phyloP scores from a whole-genome alignment of 2,888 invertebrate species.

The Conus canariensis region DNA sequence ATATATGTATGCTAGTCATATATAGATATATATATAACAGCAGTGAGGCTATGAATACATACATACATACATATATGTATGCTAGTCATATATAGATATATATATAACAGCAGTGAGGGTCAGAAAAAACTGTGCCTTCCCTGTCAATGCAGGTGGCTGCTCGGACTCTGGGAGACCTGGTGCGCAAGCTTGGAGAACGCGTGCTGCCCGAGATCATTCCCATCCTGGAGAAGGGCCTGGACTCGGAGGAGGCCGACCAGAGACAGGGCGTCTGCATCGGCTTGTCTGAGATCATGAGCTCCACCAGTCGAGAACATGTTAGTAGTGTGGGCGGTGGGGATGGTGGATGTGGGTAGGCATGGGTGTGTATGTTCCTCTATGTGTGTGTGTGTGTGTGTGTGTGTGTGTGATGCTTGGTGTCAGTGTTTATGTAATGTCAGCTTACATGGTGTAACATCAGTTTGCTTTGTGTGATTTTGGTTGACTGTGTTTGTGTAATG shows the following conservation, averaged over 20 bases:
- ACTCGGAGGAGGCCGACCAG: constrained; percentile 94
- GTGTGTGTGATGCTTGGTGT: not conserved
- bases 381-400: not conserved
- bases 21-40: no score
- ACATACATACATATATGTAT: no score
- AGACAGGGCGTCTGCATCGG: constrained; percentile 99
- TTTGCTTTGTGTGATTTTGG: no score
- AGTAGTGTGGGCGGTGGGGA: constrained; percentile 51
- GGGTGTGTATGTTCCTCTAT: not conserved
- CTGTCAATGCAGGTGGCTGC: constrained; percentile 87
- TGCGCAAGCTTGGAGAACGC: constrained; percentile 97
- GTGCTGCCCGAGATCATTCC: constrained; percentile 99
- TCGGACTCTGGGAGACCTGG: constrained; percentile 96
- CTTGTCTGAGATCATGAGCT: constrained; percentile 97
- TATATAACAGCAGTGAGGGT: no score
- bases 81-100: no score
- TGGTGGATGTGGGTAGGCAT: not conserved
- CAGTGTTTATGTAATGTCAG: not conserved
- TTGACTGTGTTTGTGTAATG: no score
- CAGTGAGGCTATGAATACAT: no score
- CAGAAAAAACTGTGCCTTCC: constrained; percentile 93
- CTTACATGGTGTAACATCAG: not conserved
- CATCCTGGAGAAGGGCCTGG: constrained; percentile 94
- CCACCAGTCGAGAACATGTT: constrained; percentile 90
- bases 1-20: no score